phyloP scores from a whole-genome alignment of 2,113 vertebrate species.

The Hippocampus abdominalis region DNA sequence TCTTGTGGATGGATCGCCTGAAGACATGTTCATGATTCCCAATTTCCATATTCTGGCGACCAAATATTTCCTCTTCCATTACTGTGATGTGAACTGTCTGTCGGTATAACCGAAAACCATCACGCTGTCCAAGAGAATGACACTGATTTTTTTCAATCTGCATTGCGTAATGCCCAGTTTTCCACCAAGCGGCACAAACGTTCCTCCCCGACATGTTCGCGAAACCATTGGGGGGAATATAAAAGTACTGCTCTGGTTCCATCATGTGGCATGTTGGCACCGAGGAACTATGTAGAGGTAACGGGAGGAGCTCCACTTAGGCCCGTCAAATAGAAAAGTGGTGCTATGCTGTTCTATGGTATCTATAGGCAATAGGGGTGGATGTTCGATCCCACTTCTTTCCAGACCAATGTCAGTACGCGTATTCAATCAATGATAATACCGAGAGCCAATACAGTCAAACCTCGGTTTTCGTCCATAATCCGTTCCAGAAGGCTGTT shows the following conservation, averaged over 20 bases:
- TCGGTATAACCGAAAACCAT: not conserved
- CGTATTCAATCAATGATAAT: no score
- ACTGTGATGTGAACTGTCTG: not conserved
- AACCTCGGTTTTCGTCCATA: no score
- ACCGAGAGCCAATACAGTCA: no score
- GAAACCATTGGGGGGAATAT: not conserved
- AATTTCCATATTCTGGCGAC: not conserved
- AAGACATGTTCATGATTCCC: not conserved
- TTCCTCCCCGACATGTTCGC: not conserved
- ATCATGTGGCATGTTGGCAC: not conserved
- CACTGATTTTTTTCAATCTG: not conserved
- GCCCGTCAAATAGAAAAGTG: not conserved
- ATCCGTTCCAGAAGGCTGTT: no score
- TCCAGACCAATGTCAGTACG: no score
- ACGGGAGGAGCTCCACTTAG: not conserved
- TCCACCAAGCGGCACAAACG: not conserved
- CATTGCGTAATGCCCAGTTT: not conserved
- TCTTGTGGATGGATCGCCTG: not conserved
- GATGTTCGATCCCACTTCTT: no score
- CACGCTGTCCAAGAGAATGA: not conserved
- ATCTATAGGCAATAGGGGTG: not conserved
- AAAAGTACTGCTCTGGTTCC: not conserved
- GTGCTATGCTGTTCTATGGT: not conserved
- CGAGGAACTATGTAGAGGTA: not conserved
- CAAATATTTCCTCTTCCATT: constrained; percentile 6